Percentiles rank a stretch among this genome's conserved stretches.
These are phyloP conservation scores for Teleopsis dalmanni DNA, from an alignment of 1,140 invertebrate genomes.

Conservation along the genomic window DNA sequence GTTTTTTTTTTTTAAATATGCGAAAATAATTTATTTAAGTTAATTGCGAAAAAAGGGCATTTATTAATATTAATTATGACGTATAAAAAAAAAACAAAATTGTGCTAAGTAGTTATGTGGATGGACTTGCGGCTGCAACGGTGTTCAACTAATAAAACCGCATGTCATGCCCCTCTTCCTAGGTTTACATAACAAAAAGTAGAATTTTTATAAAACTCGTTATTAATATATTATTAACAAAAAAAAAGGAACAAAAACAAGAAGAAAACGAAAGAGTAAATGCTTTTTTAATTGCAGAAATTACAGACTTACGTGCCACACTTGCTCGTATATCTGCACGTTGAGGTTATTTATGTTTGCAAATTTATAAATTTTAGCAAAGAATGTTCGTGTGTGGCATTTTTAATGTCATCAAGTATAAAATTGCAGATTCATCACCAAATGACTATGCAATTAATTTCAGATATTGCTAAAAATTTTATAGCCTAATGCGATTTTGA, in stretches of 20 bases:
- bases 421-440: slow-evolving; percentile 15
- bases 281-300: slow-evolving; percentile 44
- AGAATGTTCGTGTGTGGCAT: slow-evolving; percentile 35
- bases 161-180: slow-evolving; percentile 1
- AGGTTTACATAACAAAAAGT: not conserved
- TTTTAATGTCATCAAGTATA: slow-evolving; percentile 22
- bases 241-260: not conserved
- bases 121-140: too few species aligned
- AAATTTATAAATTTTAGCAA: slow-evolving; percentile 26
- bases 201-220: too few species aligned
- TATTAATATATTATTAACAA: too few species aligned
- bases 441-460: slow-evolving; percentile 18
- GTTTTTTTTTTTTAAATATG: not conserved
- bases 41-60: too few species aligned
- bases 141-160: not conserved
- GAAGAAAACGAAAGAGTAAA: slow-evolving; percentile 18
- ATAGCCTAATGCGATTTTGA: too few species aligned
- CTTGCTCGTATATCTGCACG: not conserved
- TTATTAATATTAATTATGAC: too few species aligned
- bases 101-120: too few species aligned
- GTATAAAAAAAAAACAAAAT: slow-evolving; percentile 27
- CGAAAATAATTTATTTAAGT: too few species aligned
- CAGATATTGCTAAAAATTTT: too few species aligned
- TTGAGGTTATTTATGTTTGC: slow-evolving; percentile 33
- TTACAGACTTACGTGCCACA: slow-evolving; percentile 18